Base-by-base conservation (phyloP, 1,140 invertebrate genomes). In the Bursaphelenchus mucronatus region DNA sequence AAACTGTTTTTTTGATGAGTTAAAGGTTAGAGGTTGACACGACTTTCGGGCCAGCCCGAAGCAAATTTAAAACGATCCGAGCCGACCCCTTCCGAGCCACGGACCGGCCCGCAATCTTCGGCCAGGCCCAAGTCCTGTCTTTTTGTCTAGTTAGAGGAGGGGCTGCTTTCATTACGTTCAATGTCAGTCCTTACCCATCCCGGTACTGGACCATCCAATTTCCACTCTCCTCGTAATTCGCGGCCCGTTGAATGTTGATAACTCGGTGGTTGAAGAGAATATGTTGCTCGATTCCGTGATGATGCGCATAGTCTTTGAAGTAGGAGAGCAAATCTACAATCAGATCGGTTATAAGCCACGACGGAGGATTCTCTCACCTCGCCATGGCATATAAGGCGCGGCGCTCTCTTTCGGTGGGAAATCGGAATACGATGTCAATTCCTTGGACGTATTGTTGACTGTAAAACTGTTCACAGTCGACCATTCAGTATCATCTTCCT, bases 401-500 rank as follows among this genome's bases (percentile, higher is more conserved):
- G 66, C 81, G 8, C 83, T 74, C 8, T 52, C 61, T 3, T 82
- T 79, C 3, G 82, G 81, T 3, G 84, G 84, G 63, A 81, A 85
- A 69, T 85, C 84, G 59, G 81, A 82, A 73, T 79, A 85, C 2
- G 79, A 73, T 69, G 82, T 83, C 74, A 85, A 77, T 69, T 84
- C 84, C 65, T 85, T 85, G 62, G 81, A 83, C 0, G 83, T 82
- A 68, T 85, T 84, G 58, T 82, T 81, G 15, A 84, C 73, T 3
- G 81, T 83, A 11, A 75, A 76, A 41, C 76, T 77, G 74, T 80
- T 79, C 0, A 83, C 81, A 0, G 80, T 81, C 0, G 73, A 50
- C 49, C 30, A 30, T 30, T 30, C 30, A 1, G 30, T 30, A 30
- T 30, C 30, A 30, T 30, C 30, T 1, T 30, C 30, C 5, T 30